phyloP scores from a whole-genome alignment of 1,140 invertebrate genomes.

The Scaptodrosophila lebanonensis region DNA sequence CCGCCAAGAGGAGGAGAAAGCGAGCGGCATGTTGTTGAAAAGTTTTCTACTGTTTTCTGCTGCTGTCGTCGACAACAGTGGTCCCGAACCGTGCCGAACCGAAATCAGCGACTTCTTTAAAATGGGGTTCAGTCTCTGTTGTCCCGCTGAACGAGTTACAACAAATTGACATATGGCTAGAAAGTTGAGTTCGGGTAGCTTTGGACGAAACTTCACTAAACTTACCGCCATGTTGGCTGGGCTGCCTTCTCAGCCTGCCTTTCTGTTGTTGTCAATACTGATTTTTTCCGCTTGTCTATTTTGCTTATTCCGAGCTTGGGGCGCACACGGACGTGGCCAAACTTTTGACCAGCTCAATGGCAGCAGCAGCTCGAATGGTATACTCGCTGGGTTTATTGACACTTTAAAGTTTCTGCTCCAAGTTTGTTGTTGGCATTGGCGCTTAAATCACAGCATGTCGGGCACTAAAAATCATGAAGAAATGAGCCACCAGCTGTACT shows the following conservation, averaged over 20 bases:
- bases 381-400: conserved; percentile 23
- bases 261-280: conserved; percentile 53
- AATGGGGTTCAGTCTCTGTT: conserved; percentile 34
- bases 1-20: conserved; percentile 26
- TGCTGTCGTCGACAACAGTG: neutral
- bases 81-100: neutral
- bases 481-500: conserved; percentile 27
- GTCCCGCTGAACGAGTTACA: conserved; percentile 46
- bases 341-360: conserved; percentile 29
- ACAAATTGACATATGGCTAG: conserved; percentile 60
- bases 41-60: conserved; percentile 15
- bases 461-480: conserved; percentile 27
- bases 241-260: conserved; percentile 3
- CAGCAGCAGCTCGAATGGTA: neutral
- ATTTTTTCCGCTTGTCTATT: conserved; percentile 52
- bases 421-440: conserved; percentile 4
- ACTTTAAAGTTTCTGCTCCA: conserved; percentile 18
- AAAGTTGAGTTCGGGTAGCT: conserved; percentile 29
- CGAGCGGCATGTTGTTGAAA: conserved; percentile 35
- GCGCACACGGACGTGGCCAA: conserved; percentile 10
- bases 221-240: conserved; percentile 6
- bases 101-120: conserved; percentile 33
- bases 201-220: conserved; percentile 31
- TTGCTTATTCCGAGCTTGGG: conserved; percentile 28
- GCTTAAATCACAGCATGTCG: conserved; percentile 31